Conservation (phyloP, 35 echinoderm and acorn worm species). For the Lytechinus pictus region DNA sequence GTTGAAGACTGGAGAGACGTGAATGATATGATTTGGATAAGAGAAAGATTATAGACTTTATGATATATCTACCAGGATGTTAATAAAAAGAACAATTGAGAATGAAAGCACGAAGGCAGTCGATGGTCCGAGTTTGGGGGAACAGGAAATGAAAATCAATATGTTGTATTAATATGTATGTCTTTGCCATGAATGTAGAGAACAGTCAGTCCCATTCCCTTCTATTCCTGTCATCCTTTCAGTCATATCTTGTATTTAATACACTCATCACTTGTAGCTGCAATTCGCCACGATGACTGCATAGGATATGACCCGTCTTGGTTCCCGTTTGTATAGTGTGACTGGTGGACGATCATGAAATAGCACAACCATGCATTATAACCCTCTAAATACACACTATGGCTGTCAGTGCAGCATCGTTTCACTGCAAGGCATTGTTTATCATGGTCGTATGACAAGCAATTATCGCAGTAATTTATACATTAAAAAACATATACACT, state of each 20-base stretch:
- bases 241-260: neutral
- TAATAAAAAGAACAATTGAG: neutral
- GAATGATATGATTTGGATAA: neutral
- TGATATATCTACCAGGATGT: neutral
- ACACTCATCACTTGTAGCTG: neutral
- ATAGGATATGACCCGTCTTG: neutral
- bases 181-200: neutral
- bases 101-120: neutral
- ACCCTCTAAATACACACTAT: neutral
- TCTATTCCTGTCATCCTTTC: neutral
- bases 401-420: neutral
- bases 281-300: neutral
- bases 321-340: neutral
- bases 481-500: neutral
- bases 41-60: neutral
- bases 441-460: neutral
- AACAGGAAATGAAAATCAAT: too few relatives aligned
- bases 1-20: neutral
- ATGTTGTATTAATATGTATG: neutral
- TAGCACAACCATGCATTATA: neutral
- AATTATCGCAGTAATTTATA: neutral
- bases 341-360: neutral
- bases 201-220: neutral
- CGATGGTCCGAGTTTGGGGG: too few relatives aligned
- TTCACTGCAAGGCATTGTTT: neutral